Percentiles rank a stretch among this genome's conserved stretches.
These are phyloP conservation scores for Brachionus calyciflorus DNA, from an alignment of 1,140 invertebrate genomes.

Conservation along the genomic window DNA sequence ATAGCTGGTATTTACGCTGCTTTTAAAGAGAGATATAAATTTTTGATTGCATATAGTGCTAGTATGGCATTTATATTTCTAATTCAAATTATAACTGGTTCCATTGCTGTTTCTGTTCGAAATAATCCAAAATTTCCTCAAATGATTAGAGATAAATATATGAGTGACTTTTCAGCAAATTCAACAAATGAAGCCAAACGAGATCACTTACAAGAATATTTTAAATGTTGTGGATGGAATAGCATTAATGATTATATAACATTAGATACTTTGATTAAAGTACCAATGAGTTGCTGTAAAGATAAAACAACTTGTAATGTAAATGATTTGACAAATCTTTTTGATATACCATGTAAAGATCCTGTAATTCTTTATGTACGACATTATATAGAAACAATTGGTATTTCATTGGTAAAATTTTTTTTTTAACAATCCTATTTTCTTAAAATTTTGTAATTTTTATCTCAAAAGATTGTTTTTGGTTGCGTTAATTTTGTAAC, in stretches of 20 bases:
- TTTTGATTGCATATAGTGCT: not conserved
- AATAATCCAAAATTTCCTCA: not conserved
- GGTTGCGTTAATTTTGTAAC: not conserved
- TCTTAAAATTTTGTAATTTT: not conserved
- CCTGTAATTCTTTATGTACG: not conserved
- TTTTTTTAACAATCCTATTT: not conserved
- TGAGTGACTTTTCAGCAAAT: not conserved
- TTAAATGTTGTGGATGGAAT: constrained; percentile 44
- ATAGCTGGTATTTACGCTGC: not conserved
- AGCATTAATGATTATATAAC: constrained; percentile 37
- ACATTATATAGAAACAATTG: not conserved
- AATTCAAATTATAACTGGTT: constrained; percentile 8
- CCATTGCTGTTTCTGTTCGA: not conserved
- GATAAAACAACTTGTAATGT: not conserved
- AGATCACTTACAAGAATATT: constrained; percentile 21
- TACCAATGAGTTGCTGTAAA: constrained; percentile 29
- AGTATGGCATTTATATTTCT: constrained; percentile 15
- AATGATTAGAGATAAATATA: not conserved
- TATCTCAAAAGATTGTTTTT: constrained; percentile 9
- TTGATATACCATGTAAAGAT: constrained; percentile 1
- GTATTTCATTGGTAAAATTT: not conserved
- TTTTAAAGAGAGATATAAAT: constrained; percentile 35
- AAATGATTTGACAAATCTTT: constrained; percentile 24
- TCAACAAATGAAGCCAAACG: not conserved
- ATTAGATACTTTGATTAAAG: not conserved